Conservation (phyloP, 2,113 vertebrate genomes). For the Hucho hucho region DNA sequence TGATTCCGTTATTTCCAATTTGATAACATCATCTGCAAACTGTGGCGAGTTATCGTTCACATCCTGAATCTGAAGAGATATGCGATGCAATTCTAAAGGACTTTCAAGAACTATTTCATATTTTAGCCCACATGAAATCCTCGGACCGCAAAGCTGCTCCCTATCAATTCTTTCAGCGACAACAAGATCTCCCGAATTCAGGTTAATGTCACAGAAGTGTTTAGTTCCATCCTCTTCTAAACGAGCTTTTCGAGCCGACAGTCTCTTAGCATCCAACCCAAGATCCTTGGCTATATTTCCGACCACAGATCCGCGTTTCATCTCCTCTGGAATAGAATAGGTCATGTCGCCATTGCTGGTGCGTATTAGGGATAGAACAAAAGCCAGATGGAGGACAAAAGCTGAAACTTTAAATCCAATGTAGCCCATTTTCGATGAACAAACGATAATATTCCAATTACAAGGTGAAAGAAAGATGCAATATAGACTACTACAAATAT, state of each 20-base stretch:
- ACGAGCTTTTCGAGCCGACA: not conserved
- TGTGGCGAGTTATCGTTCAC: conserved; percentile 68
- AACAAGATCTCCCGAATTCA: not conserved
- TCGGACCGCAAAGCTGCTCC: conserved; percentile 51
- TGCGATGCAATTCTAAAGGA: conserved; percentile 1
- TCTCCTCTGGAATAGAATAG: conserved; percentile 41
- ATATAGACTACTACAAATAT: too few species aligned
- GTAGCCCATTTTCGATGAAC: not conserved
- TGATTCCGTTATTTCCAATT: conserved; percentile 52
- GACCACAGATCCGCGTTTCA: too few species aligned
- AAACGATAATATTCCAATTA: too few species aligned
- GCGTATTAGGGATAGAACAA: not conserved
- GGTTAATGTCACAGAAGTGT: not conserved
- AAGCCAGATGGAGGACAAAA: not conserved
- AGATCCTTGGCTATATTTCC: conserved; percentile 45
- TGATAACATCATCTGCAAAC: conserved; percentile 31
- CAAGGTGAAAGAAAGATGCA: too few species aligned
- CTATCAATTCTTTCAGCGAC: not conserved
- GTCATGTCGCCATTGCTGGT: conserved; percentile 41
- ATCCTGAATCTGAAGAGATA: conserved; percentile 60
- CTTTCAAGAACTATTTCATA: conserved; percentile 49
- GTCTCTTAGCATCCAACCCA: not conserved
- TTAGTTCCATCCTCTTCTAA: not conserved
- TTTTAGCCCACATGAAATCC: conserved; percentile 51
- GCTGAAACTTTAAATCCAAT: not conserved